Percentiles rank a stretch among this genome's conserved stretches.
Evolutionary conservation across 1,140 invertebrate genomes (phyloP).

Genomic region (Hypsibius dujardini): DNA sequence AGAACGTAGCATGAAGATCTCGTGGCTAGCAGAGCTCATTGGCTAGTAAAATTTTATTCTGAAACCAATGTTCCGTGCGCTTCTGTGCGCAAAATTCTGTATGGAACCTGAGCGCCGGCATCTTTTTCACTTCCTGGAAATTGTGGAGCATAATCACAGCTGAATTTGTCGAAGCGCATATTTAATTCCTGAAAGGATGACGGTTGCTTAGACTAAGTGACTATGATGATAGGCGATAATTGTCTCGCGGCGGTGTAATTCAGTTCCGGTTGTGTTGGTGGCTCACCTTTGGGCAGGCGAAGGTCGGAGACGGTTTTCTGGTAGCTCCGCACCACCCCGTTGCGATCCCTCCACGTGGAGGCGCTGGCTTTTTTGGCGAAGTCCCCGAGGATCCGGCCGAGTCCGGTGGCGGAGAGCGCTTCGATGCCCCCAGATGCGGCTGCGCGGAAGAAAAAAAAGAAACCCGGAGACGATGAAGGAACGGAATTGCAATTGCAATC

Average conservation of each 20-base stretch:
- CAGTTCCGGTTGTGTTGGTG: too few relatives aligned
- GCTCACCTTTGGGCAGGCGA: background rate
- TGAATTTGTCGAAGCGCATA: background rate
- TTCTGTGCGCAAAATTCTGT: too few relatives aligned
- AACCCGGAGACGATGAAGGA: background rate
- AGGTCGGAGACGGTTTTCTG: background rate
- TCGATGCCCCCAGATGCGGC: background rate
- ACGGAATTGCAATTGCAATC: too few relatives aligned
- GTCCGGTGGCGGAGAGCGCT: background rate
- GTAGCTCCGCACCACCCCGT: background rate
- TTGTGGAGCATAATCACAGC: background rate
- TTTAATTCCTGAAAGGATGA: constrained; percentile 10
- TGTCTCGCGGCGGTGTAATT: background rate
- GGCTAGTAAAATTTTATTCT: too few relatives aligned
- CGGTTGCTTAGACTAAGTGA: background rate
- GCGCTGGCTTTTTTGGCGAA: constrained; percentile 5
- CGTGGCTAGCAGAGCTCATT: too few relatives aligned
- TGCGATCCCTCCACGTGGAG: background rate
- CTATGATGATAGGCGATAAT: background rate
- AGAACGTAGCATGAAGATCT: too few relatives aligned
- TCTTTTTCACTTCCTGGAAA: too few relatives aligned
- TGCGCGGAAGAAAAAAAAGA: background rate
- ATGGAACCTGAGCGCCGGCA: too few relatives aligned
- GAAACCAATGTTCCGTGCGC: too few relatives aligned
- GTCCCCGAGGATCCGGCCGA: background rate